Percentiles rank a stretch among this genome's conserved stretches.
phyloP scores from a whole-genome alignment of 64 coral and sea anemone genomes.

The Montipora capricornis region DNA sequence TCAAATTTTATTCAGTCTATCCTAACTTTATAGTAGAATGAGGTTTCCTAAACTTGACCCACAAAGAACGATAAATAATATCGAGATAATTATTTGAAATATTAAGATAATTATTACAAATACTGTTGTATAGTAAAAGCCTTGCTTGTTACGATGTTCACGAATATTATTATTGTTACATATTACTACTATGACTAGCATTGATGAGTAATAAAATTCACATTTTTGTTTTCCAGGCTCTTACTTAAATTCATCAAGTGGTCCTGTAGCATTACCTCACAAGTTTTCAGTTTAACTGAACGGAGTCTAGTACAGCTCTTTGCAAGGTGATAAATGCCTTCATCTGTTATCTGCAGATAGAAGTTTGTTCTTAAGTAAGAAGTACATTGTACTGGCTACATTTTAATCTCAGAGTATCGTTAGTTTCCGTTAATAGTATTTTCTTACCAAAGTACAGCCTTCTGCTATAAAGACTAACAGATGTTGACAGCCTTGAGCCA shows the following conservation, averaged over 20 bases:
- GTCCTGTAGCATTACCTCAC: slow-evolving; percentile 67
- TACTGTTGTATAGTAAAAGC: no score
- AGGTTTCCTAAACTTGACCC: no score
- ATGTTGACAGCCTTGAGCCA: slow-evolving; percentile 80
- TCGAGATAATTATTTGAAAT: no score
- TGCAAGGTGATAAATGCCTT: slow-evolving; percentile 91
- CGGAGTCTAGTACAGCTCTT: slow-evolving; percentile 81
- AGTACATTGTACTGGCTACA: no score
- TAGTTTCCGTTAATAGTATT: neutral
- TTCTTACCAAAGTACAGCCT: slow-evolving; percentile 88
- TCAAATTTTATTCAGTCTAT: no score
- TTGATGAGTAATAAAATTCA: no score
- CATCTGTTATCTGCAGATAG: slow-evolving; percentile 83
- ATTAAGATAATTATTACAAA: no score
- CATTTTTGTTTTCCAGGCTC: no score
- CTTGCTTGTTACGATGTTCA: no score
- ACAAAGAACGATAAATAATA: no score
- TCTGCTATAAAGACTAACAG: slow-evolving; percentile 87
- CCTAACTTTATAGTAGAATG: no score
- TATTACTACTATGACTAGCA: neutral
- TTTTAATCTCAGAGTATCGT: neutral
- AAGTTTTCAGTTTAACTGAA: slow-evolving; percentile 91
- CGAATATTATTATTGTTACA: no score
- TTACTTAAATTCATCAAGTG: neutral
- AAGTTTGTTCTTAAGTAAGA: neutral